Conservation (phyloP, 2,797 vertebrate genomes). For the Bradypodion pumilum region DNA sequence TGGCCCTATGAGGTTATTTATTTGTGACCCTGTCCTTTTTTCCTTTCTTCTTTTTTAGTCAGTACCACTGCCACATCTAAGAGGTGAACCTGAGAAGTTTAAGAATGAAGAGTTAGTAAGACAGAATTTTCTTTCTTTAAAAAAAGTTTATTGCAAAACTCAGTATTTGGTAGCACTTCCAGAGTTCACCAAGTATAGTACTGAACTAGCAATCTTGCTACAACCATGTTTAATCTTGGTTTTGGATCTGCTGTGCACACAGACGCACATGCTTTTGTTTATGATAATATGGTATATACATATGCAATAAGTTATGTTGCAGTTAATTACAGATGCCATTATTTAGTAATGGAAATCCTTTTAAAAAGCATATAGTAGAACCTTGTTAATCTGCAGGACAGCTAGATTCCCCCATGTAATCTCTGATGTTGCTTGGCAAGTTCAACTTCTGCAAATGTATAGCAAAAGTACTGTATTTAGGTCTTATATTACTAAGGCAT, state of each 20-base stretch:
- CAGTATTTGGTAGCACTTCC: conserved; percentile 73
- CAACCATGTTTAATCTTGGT: conserved; percentile 50
- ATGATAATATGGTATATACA: conserved; percentile 62
- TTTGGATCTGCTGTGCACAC: conserved; percentile 58
- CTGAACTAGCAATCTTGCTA: conserved; percentile 60
- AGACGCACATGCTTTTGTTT: conserved; percentile 58
- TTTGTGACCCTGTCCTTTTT: background rate
- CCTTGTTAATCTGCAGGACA: conserved; percentile 61
- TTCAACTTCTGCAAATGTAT: conserved; percentile 56
- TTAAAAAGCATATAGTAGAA: conserved; percentile 63
- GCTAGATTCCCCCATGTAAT: conserved; percentile 59
- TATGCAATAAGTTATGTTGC: conserved; percentile 61
- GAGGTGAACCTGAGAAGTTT: background rate
- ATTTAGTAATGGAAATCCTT: conserved; percentile 67
- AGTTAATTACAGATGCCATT: conserved; percentile 66
- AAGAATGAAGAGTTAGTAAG: background rate
- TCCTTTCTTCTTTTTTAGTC: background rate
- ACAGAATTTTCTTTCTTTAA: background rate
- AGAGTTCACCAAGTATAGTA: conserved; percentile 67
- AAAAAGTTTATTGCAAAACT: conserved; percentile 78
- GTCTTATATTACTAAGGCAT: conserved; percentile 62
- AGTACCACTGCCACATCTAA: background rate
- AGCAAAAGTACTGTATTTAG: conserved; percentile 69
- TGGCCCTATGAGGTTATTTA: fast-evolving
- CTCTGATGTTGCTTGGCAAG: conserved; percentile 33